phyloP scores from a whole-genome alignment of 2,797 vertebrate species.

The Sebastes melanostomus region DNA sequence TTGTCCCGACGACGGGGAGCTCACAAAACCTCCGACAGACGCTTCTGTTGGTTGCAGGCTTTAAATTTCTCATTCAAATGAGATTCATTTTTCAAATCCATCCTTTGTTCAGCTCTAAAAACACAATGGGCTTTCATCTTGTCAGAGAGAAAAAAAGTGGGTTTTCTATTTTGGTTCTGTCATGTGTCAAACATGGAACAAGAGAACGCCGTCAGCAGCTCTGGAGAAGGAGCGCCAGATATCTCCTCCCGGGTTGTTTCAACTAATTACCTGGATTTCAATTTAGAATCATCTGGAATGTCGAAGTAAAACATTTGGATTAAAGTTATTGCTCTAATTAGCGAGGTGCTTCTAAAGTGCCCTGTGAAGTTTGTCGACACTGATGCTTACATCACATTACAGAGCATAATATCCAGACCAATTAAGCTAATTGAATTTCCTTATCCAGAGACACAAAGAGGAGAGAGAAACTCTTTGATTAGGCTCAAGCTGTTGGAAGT shows the following conservation, averaged over 20 bases:
- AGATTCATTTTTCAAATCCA: conserved; percentile 21
- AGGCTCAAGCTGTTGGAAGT: conserved; percentile 75
- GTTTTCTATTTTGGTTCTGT: conserved; percentile 27
- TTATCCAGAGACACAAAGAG: conserved; percentile 73
- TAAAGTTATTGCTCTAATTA: conserved; percentile 79
- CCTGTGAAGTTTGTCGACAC: conserved; percentile 79
- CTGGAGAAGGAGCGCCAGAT: conserved; percentile 6
- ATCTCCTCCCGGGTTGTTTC: conserved; percentile 39
- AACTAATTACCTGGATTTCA: conserved; percentile 70
- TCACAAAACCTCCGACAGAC: background rate
- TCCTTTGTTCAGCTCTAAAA: conserved; percentile 26
- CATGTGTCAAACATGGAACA: conserved; percentile 42
- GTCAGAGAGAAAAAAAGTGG: background rate
- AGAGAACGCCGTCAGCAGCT: conserved; percentile 24
- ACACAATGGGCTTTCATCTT: conserved; percentile 22
- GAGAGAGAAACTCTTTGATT: conserved; percentile 73
- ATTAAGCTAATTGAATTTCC: conserved; percentile 83
- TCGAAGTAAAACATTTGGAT: conserved; percentile 71
- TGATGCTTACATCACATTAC: conserved; percentile 71
- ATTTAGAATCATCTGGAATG: conserved; percentile 69
- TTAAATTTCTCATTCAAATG: conserved; percentile 15
- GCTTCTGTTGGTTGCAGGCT: background rate
- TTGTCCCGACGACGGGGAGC: conserved; percentile 21
- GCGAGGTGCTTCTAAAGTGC: conserved; percentile 69
- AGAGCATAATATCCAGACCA: conserved; percentile 78